Base-by-base conservation (phyloP, 2,888 invertebrate genomes). In the Drepana falcataria region DNA sequence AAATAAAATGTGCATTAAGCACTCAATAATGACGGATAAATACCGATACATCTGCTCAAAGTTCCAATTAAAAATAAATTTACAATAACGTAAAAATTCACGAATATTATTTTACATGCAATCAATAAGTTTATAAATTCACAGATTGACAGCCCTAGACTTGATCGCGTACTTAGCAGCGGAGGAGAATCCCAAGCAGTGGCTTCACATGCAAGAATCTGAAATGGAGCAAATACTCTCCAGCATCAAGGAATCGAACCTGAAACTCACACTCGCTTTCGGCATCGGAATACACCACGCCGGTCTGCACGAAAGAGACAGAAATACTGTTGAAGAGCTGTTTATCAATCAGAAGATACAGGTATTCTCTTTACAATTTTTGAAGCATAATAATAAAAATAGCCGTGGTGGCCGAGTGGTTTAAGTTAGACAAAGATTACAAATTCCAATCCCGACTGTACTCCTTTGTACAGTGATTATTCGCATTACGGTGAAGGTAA, bases 231-330 rank as follows among this genome's bases (percentile, higher is more conserved):
- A 93, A 61, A 93, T 96, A 3, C 86, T 96, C 1, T 83, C 93
- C 33, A 93, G 92, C 65, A 93, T 96, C 49, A 94, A 94, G 63
- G 99, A 99, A 71, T 93, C 95, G 3, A 99, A 98, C 89, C 91
- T 99, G 51, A 97, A 98, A 75, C 93, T 99, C 59, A 97, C 97
- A 0, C 90, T 99, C 35, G 96, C 98, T 0, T 99, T 99, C 86
- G 99, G 99, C 2, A 98, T 99, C 64, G 99, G 99, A 1, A 94
- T 99, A 68, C 99, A 99, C 91, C 99, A 99, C 87, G 99, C 99
- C 34, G 99, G 99, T 53, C 89, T 99, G 55, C 96, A 97, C 66
- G 99, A 99, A 64, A 93, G 94, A 58, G 99, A 99, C 82, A 93
- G 99, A 48, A 95, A 93, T 75, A 94, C 95, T 2, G 97, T 98